Conservation (phyloP, 2,888 invertebrate species). For the Erynnis tages region DNA sequence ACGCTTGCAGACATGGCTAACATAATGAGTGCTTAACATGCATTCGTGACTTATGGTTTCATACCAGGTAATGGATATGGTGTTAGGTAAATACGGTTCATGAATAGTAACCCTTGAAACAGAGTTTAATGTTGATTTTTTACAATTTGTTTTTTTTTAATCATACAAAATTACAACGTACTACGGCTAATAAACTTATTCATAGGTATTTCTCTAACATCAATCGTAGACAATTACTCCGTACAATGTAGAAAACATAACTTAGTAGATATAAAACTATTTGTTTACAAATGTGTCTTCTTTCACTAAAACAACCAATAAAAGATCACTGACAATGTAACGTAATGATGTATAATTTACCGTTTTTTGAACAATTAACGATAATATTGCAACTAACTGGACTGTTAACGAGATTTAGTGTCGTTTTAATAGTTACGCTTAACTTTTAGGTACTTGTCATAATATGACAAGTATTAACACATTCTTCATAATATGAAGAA, state of each 20-base stretch:
- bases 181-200: too few relatives aligned
- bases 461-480: too few relatives aligned
- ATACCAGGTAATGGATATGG: constrained; percentile 5
- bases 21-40: constrained; percentile 43
- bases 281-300: not conserved
- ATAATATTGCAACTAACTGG: constrained; percentile 42
- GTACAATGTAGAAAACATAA: too few relatives aligned
- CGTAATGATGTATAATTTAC: constrained; percentile 29
- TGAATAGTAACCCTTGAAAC: too few relatives aligned
- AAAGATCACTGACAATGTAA: constrained; percentile 17
- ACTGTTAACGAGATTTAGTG: constrained; percentile 53
- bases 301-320: constrained; percentile 9
- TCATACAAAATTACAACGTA: too few relatives aligned
- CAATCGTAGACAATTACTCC: too few relatives aligned
- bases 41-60: constrained; percentile 31
- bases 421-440: constrained; percentile 51
- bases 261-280: not conserved
- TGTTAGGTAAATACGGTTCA: constrained; percentile 4
- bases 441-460: constrained; percentile 43
- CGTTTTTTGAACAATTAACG: constrained; percentile 36
- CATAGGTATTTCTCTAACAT: too few relatives aligned
- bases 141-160: too few relatives aligned
- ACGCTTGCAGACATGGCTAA: constrained; percentile 32
- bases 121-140: too few relatives aligned
- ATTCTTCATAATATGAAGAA: too few relatives aligned